Conservation (phyloP, 1,140 invertebrate genomes). For the Drosophila virilis region DNA sequence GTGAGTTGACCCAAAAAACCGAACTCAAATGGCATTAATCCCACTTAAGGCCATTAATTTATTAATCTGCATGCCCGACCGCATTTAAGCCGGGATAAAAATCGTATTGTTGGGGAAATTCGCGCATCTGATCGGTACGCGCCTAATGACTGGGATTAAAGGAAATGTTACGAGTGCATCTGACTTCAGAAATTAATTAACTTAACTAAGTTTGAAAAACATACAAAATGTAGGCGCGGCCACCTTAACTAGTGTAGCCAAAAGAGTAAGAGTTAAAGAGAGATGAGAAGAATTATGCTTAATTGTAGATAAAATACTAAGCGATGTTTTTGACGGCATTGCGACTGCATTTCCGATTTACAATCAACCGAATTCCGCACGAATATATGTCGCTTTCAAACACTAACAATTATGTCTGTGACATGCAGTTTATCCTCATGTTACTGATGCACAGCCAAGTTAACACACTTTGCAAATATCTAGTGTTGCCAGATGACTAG, state of each 20-base stretch:
- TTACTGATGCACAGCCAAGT: not conserved
- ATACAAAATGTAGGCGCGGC: not conserved
- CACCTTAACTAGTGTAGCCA: not conserved
- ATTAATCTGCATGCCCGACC: too few relatives aligned
- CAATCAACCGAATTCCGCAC: too few relatives aligned
- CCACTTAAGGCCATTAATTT: not conserved
- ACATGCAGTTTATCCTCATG: not conserved
- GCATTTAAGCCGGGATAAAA: too few relatives aligned
- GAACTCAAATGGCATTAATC: not conserved
- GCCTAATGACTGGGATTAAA: not conserved
- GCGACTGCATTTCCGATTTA: too few relatives aligned
- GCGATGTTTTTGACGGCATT: too few relatives aligned
- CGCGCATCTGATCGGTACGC: not conserved
- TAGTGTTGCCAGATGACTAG: not conserved
- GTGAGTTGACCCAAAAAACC: slow-evolving; percentile 32
- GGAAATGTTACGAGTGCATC: not conserved
- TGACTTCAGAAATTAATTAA: not conserved
- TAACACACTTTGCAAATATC: too few relatives aligned
- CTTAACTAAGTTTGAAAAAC: not conserved
- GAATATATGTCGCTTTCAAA: not conserved
- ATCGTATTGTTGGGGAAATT: too few relatives aligned
- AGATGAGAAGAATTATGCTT: too few relatives aligned
- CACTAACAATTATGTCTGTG: too few relatives aligned
- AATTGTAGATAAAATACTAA: too few relatives aligned
- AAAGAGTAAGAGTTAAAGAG: not conserved